phyloP scores from a whole-genome alignment of 2,888 invertebrate genomes.

The Hypsopygia costalis region DNA sequence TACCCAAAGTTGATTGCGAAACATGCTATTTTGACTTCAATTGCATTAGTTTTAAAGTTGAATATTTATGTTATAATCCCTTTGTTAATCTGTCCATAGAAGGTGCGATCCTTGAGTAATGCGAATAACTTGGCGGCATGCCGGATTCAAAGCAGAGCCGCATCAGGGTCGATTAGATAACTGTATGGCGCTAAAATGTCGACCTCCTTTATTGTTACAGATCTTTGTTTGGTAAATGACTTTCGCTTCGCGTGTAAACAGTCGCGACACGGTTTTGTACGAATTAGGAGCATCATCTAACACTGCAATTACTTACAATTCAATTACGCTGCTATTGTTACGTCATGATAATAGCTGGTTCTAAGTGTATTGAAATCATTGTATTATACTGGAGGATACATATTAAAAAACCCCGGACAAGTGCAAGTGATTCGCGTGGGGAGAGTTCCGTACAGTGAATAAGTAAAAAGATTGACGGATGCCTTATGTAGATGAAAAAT shows the following conservation, averaged over 20 bases:
- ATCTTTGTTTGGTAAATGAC: slow-evolving; percentile 12
- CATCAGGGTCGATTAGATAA: slow-evolving; percentile 8
- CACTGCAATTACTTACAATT: too few relatives aligned
- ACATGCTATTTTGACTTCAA: slow-evolving; percentile 21
- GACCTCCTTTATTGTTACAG: slow-evolving; percentile 10
- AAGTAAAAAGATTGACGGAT: too few relatives aligned
- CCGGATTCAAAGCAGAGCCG: not conserved
- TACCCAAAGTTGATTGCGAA: slow-evolving; percentile 19
- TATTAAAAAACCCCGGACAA: too few relatives aligned
- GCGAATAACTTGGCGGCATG: not conserved
- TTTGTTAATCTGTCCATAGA: slow-evolving; percentile 22
- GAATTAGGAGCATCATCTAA: slow-evolving; percentile 8
- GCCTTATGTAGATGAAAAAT: too few relatives aligned
- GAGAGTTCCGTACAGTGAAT: too few relatives aligned
- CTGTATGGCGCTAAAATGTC: not conserved
- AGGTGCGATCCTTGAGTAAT: slow-evolving; percentile 32
- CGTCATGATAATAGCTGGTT: too few relatives aligned
- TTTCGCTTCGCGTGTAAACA: slow-evolving; percentile 13
- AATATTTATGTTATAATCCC: slow-evolving; percentile 16
- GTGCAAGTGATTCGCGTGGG: too few relatives aligned
- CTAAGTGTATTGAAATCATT: too few relatives aligned
- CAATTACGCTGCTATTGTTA: too few relatives aligned
- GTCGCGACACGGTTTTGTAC: slow-evolving; percentile 13
- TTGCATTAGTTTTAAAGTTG: slow-evolving; percentile 22
- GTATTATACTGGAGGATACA: too few relatives aligned